Evolutionary conservation across 64 coral and sea anemone species (phyloP), one percentile per base, ranked within the genome.

Genomic region (Orbicella faveolata): DNA sequence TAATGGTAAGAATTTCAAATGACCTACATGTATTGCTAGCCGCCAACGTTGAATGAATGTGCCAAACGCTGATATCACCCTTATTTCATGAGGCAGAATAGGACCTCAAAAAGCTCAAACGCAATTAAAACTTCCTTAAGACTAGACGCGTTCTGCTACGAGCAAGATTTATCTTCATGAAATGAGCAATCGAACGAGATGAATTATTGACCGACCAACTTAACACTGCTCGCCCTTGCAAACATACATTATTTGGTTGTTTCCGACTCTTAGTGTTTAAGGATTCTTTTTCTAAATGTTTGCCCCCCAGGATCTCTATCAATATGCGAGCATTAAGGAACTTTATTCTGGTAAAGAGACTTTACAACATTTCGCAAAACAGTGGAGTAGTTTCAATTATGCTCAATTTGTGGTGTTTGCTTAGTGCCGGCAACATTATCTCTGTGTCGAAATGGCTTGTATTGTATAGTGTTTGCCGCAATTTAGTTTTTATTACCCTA

Each of bases 201-300:
- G 77, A 80, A 57, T 63, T 92, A 92, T 92, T 92, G 90, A 92
- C 83, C 64, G 17, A 80, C 75, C 83, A 87, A 92, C 84, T 92
- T 92, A 92, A 87, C 90, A 87, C 44, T 87, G 75, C 73, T 77
- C 74, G 84, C 77, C 89, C 89, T 94, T 66, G 93, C 92, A 98
- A 98, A 98, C 92, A 98, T 23, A 87, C 69, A 78, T 98, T 94
- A 92, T 98, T 98, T 92, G 69, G 92, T 84, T 94, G 92, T 98
- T 98, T 98, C 89, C 93, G 74, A 94, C 67, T 86, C 76, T 90
- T 93, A 92, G 89, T 98, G 96, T 98, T 98, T 94, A 92, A 94
- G 89, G 87, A 89, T 94, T 94, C 89, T 87, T 85, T 85, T 81
- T 94, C 64, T 92, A 92, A 94, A 98, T 98, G 96, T 98, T 98